phyloP scores from a whole-genome alignment of 2,797 vertebrate genomes.

The Oophaga sylvatica region DNA sequence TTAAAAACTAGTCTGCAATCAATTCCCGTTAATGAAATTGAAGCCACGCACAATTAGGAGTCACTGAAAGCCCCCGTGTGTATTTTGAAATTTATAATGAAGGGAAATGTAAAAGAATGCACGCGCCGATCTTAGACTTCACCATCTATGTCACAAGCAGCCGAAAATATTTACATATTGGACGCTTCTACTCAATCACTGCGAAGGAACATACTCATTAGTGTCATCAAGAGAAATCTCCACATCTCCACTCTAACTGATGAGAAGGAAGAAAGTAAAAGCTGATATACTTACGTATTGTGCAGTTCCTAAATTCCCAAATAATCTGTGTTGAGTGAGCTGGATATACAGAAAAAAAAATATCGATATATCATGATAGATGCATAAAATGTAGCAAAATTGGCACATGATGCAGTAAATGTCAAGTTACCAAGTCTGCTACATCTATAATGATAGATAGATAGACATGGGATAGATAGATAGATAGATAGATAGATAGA shows the following conservation, averaged over 20 bases:
- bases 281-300: neutral
- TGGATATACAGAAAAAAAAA: neutral
- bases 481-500: neutral
- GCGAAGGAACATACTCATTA: conserved; percentile 58
- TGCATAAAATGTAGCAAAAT: no score
- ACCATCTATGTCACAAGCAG: conserved; percentile 59
- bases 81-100: conserved; percentile 64
- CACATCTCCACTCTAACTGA: neutral
- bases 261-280: neutral
- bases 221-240: conserved; percentile 57
- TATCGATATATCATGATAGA: neutral
- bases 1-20: conserved; percentile 65
- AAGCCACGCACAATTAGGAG: conserved; percentile 61
- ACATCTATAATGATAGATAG: no score
- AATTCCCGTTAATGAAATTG: conserved; percentile 72
- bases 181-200: conserved; percentile 61
- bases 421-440: no score
- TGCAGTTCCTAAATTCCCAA: no score
- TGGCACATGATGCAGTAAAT: no score
- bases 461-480: neutral
- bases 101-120: conserved; percentile 60
- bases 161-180: conserved; percentile 63
- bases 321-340: no score
- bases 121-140: conserved; percentile 61
- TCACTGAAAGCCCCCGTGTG: conserved; percentile 62